phyloP scores from a whole-genome alignment of 1,140 invertebrate genomes.

The Drosophila teissieri region DNA sequence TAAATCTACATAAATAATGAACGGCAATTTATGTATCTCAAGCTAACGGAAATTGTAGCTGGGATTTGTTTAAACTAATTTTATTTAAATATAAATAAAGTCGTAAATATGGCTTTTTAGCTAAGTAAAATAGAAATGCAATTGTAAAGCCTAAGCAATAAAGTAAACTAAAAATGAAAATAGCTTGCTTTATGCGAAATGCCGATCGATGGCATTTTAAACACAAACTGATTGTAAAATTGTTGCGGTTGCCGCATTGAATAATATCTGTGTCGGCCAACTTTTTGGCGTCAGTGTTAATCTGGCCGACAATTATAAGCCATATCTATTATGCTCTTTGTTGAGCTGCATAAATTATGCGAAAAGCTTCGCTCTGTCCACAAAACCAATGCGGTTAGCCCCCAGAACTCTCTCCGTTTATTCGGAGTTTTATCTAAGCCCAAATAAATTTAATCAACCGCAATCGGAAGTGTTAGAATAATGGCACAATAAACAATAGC shows the following conservation, averaged over 20 bases:
- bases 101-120: no score
- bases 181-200: neutral
- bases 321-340: slow-evolving; percentile 68
- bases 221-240: slow-evolving; percentile 10
- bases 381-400: slow-evolving; percentile 63
- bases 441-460: slow-evolving; percentile 82
- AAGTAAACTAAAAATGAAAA: slow-evolving; percentile 9
- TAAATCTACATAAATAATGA: slow-evolving; percentile 8
- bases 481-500: slow-evolving; percentile 83
- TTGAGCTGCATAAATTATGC: slow-evolving; percentile 67
- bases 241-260: slow-evolving; percentile 19
- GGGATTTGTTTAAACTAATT: neutral
- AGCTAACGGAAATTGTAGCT: no score
- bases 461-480: slow-evolving; percentile 83
- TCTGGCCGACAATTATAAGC: slow-evolving; percentile 58
- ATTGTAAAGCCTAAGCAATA: no score
- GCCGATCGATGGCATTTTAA: slow-evolving; percentile 8
- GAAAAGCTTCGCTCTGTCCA: slow-evolving; percentile 50
- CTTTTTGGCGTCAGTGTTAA: slow-evolving; percentile 53
- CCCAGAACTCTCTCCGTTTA: slow-evolving; percentile 1
- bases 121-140: no score
- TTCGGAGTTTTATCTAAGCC: slow-evolving; percentile 65
- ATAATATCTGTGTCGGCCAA: slow-evolving; percentile 24
- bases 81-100: slow-evolving; percentile 8
- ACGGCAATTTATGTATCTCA: neutral